Conservation (phyloP, 1,140 invertebrate genomes). For the Apis laboriosa region DNA sequence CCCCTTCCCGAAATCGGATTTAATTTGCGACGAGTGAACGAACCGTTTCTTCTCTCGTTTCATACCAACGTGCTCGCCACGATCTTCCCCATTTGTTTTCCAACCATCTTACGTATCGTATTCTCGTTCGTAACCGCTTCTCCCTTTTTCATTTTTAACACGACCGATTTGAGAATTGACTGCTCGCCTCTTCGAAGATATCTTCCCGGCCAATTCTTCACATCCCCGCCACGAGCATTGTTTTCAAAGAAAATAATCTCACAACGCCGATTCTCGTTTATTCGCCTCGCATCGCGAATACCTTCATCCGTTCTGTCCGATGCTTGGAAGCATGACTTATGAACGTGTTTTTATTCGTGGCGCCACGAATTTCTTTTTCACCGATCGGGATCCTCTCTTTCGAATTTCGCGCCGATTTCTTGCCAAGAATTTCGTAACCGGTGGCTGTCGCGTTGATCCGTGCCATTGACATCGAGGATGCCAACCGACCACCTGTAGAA, state of each 20-base stretch:
- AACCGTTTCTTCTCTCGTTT: background rate
- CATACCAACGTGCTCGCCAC: background rate
- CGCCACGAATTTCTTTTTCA: background rate
- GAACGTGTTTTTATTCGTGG: constrained; percentile 2
- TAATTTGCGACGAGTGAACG: constrained; percentile 27
- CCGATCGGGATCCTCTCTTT: background rate
- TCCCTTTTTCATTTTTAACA: background rate
- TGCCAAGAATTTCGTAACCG: constrained; percentile 58
- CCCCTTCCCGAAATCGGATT: background rate
- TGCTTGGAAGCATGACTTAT: background rate
- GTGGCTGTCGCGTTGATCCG: constrained; percentile 8
- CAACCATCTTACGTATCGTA: background rate
- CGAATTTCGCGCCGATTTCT: background rate
- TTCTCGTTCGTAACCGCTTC: background rate
- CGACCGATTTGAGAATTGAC: background rate
- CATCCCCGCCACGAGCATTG: too few relatives aligned
- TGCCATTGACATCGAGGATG: constrained; percentile 61
- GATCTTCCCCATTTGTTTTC: background rate
- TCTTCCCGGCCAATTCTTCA: background rate
- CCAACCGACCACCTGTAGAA: constrained; percentile 63
- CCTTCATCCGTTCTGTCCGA: too few relatives aligned
- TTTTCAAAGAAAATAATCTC: constrained; percentile 1
- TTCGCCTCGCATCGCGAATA: background rate
- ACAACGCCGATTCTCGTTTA: background rate
- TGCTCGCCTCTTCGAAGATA: background rate